phyloP scores from a whole-genome alignment of 2,888 invertebrate species.

The Pachycephus smyrnensis region DNA sequence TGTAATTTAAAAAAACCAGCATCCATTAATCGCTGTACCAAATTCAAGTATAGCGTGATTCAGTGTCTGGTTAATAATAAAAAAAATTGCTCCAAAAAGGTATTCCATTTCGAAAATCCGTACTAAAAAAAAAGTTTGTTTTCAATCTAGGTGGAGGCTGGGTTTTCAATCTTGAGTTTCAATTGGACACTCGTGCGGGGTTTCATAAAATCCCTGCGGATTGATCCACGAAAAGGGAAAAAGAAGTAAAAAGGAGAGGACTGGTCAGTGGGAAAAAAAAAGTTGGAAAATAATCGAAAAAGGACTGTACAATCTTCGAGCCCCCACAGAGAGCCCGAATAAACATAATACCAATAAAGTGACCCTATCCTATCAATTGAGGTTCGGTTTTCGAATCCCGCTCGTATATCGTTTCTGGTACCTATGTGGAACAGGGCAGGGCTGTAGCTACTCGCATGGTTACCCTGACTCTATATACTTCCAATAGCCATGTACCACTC shows the following conservation, averaged over 20 bases:
- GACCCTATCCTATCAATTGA: slow-evolving; percentile 4
- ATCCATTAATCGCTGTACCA: background rate
- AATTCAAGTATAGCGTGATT: background rate
- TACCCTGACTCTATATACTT: background rate
- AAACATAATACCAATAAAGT: slow-evolving; percentile 8
- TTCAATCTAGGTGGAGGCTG: background rate
- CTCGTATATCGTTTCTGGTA: background rate
- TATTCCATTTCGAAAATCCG: background rate
- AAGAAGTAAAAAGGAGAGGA: background rate
- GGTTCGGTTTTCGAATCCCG: slow-evolving; percentile 5
- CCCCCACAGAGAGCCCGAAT: background rate
- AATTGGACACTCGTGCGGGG: background rate
- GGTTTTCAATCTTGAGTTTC: background rate
- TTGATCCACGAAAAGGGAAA: background rate
- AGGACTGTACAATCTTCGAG: background rate
- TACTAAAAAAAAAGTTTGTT: background rate
- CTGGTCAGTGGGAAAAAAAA: background rate
- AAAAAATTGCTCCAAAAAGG: too few species aligned
- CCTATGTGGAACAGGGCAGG: background rate
- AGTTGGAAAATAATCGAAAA: slow-evolving; percentile 1
- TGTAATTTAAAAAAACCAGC: background rate
- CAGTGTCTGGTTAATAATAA: background rate
- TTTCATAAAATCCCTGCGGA: background rate
- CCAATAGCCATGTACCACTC: background rate
- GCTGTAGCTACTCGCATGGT: background rate